A percentile compares a stretch with the other conserved stretches of the same genome.
These are phyloP conservation scores for Acanthurus tractus DNA, from an alignment of 2,797 vertebrate species.

Conservation along the genomic window DNA sequence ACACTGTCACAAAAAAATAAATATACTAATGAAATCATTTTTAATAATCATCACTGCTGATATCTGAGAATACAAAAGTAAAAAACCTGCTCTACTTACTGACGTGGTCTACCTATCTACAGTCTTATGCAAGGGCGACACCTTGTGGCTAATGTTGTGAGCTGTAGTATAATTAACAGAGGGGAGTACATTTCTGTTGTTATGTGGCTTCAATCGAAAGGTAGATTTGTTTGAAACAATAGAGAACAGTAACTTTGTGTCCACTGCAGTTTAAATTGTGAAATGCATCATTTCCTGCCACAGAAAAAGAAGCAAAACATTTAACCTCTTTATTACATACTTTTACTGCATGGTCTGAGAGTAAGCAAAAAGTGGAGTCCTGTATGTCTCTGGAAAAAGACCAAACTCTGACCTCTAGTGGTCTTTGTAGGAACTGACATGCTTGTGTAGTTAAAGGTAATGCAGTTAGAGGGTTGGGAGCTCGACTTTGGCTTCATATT, in stretches of 20 bases:
- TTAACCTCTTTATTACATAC: too few relatives aligned
- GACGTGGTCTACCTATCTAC: not conserved
- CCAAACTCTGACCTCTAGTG: slow-evolving; percentile 63
- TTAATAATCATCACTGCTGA: not conserved
- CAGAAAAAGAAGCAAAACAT: too few relatives aligned
- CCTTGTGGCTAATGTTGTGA: slow-evolving; percentile 39
- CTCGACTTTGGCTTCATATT: not conserved
- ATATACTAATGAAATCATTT: not conserved
- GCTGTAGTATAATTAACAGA: not conserved
- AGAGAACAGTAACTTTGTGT: not conserved
- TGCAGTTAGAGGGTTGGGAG: not conserved
- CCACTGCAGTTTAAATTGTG: not conserved
- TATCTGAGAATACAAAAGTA: not conserved
- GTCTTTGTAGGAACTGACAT: slow-evolving; percentile 1
- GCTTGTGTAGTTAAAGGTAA: not conserved
- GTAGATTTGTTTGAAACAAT: not conserved
- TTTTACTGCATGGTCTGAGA: not conserved
- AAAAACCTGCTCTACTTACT: not conserved
- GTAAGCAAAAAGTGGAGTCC: not conserved
- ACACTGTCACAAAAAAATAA: not conserved
- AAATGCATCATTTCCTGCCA: too few relatives aligned
- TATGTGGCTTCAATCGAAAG: not conserved
- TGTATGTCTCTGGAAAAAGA: not conserved
- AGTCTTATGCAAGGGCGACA: slow-evolving; percentile 47
- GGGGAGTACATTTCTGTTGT: not conserved